Evolutionary conservation across 2,113 vertebrate genomes (phyloP), one percentile per base, ranked within the genome.

Genomic region (Channa argus): DNA sequence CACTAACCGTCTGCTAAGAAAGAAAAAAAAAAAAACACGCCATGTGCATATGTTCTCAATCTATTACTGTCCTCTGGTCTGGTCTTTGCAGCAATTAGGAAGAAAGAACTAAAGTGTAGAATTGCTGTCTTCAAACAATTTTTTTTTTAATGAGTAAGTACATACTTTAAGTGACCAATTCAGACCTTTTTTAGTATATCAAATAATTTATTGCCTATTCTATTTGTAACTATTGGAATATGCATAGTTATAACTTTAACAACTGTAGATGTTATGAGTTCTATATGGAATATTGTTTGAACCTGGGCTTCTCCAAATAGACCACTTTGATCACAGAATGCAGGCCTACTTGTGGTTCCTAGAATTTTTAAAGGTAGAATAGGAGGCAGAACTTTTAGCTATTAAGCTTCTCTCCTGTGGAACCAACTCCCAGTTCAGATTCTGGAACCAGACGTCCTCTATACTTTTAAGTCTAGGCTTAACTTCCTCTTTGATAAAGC

Each of bases 31-130:
- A 65, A 75, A 55, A 49, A 8, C 24, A 24, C n/a, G 45, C 65
- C 86, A 86, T 85, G 85, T 88, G 83, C 77, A 82, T 71, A 80
- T 76, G 55, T 81, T 87, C 73, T 83, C 82, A 69, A 54, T 72
- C 91, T 72, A 90, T 89, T 75, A 74, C 3, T 46, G 70, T 51
- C 43, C 33, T 15, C 74, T 11, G 50, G 41, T 76, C 24, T 74
- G 38, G 14, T 86, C 52, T 74, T 41, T 68, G 60, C 81, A 63
- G 47, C 43, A 82, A 73, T 79, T 65, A 45, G 58, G 59, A 39
- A 73, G 52, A 80, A 64, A 45, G 24, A 12, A 63, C 41, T 38
- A 41, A 44, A 56, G 71, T 56, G 6, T n/a, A 33, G 3, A 36
- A 46, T n/a, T 34, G 12, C 49, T 7, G 24, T 15, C 59, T 68